Evolutionary conservation across 2,888 invertebrate species (phyloP).

Genomic region (Eupeodes latifasciatus): DNA sequence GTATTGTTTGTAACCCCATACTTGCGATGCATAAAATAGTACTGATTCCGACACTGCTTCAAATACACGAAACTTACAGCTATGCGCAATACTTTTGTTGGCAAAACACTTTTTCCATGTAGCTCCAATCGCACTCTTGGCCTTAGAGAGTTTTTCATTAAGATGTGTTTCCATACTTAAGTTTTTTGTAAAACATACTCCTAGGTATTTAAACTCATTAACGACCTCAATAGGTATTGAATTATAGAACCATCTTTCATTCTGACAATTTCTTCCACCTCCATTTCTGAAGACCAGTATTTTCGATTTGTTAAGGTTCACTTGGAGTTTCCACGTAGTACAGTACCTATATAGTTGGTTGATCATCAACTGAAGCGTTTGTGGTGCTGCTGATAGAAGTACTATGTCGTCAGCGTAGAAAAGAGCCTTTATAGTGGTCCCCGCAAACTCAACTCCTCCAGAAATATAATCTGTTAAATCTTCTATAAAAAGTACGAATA

Average conservation of each 20-base stretch:
- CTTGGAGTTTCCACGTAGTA: no score
- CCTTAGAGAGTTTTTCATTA: not conserved
- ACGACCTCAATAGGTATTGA: not conserved
- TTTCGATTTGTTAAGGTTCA: no score
- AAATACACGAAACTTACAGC: not conserved
- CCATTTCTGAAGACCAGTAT: conserved; percentile 15
- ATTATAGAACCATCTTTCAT: conserved; percentile 2
- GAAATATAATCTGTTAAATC: no score
- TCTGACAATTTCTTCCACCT: not conserved
- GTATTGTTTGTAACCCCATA: not conserved
- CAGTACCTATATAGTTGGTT: not conserved
- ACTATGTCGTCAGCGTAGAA: not conserved
- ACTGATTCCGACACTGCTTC: not conserved
- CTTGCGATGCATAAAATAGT: not conserved
- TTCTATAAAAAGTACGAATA: not conserved
- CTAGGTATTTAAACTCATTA: not conserved
- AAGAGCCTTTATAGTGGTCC: not conserved
- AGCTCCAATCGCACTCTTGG: no score
- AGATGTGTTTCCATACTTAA: not conserved
- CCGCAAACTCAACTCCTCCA: no score
- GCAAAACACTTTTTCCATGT: no score
- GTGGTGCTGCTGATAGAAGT: not conserved
- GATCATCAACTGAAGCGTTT: not conserved
- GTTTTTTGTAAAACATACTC: not conserved
- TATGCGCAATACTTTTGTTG: no score